A percentile compares a stretch with the other conserved stretches of the same genome.
Conservation (phyloP, 2,797 vertebrate species). For the Scleropages formosus region DNA sequence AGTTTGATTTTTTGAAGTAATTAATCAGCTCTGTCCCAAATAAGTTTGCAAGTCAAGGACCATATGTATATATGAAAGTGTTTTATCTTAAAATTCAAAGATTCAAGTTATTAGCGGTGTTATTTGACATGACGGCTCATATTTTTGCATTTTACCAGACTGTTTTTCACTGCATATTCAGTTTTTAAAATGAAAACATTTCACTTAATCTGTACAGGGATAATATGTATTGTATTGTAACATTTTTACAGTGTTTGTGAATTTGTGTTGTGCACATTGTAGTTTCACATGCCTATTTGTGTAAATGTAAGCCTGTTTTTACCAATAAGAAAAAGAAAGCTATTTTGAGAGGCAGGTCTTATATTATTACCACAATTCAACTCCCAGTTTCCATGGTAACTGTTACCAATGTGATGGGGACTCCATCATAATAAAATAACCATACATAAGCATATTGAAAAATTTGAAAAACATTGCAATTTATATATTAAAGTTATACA, state of each 20-base stretch:
- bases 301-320: conserved; percentile 37
- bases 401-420: conserved; percentile 42
- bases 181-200: background rate
- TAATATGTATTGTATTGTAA: background rate
- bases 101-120: background rate
- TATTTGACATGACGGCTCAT: background rate
- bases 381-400: conserved; percentile 67
- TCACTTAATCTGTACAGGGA: background rate
- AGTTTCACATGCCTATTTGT: conserved; percentile 38
- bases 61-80: no score
- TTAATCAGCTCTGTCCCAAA: no score
- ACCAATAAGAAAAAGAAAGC: conserved; percentile 46
- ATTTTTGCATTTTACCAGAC: background rate
- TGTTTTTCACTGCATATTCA: background rate
- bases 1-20: no score
- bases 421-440: conserved; percentile 39
- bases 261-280: conserved; percentile 21
- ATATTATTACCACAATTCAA: conserved; percentile 53
- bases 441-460: conserved; percentile 20
- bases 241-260: background rate
- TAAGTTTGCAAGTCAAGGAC: no score
- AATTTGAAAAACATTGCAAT: conserved; percentile 1
- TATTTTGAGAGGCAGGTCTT: conserved; percentile 58
- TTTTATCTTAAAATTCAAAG: background rate
- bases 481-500: background rate